Base-by-base conservation (phyloP, 1,140 invertebrate genomes). In the Papilio aristodemus region DNA sequence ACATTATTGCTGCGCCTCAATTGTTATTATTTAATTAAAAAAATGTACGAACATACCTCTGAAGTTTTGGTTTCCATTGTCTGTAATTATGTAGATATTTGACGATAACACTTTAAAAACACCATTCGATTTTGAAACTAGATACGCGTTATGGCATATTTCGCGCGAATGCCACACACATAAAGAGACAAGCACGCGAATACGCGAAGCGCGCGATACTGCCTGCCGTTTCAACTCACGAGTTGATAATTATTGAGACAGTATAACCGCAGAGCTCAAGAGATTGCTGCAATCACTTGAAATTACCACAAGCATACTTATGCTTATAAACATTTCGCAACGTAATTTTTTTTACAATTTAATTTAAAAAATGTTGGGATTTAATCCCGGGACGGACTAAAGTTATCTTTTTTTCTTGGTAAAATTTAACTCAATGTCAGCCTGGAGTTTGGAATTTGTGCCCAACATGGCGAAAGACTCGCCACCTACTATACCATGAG, bases 181-280 rank as follows among this genome's bases (percentile, higher is more conserved):
- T 72, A 76, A 75, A 67, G 66, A 73, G 68, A 70, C 73, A 73
- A 77, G 82, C 76, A 78, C 77, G 69, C 73, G 62, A 74, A 75
- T 72, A 69, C 74, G 72, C 71, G 64, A 62, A 74, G 74, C 80
- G 73, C 75, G 72, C 75, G 73, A 71, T 70, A 84, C 82, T 83
- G 71, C 17, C 54, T 19, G 46, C 46, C 14, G 13, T 9, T 54
- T 41, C 22, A n/a, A 63, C 59, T 50, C 58, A 36, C 46, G 46
- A 69, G 57, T 58, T 58, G 27, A 58, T 36, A 58, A 58, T 57
- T 57, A 57, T 58, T 13, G 27, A 58, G 57, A 58, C n/a, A 58
- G 57, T n/a, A 36, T 32, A 58, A 32, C 25, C n/a, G 57, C 57
- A 36, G 57, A 58, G 25, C 25, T 58, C n/a, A 14, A 36, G 13